Percentiles rank a stretch among this genome's conserved stretches.
Conservation (phyloP, 2,888 invertebrate species). For the Epiblema foenella region DNA sequence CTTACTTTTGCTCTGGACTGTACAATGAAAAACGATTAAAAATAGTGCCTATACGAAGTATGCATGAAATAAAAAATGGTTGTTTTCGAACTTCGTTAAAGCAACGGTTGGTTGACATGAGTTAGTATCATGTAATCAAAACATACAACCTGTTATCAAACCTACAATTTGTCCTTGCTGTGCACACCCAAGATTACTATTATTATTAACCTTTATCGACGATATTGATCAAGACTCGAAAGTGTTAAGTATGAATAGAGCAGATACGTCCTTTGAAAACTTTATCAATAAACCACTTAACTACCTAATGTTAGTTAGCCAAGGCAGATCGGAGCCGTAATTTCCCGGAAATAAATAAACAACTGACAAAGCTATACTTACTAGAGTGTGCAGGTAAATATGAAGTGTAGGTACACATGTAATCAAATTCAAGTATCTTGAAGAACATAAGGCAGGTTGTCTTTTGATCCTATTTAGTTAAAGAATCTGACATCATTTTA, state of each 20-base stretch:
- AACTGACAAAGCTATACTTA: too few species aligned
- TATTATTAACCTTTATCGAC: constrained; percentile 7
- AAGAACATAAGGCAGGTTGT: too few species aligned
- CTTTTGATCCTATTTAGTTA: too few species aligned
- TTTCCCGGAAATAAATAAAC: not conserved
- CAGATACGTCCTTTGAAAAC: constrained; percentile 24
- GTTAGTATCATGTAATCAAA: not conserved
- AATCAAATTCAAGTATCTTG: too few species aligned
- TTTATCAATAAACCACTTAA: constrained; percentile 21
- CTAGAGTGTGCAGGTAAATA: not conserved
- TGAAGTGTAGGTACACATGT: not conserved
- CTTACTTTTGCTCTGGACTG: too few species aligned
- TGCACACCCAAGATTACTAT: not conserved
- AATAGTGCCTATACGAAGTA: too few species aligned
- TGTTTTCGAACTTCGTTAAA: not conserved
- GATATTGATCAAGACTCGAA: constrained; percentile 29
- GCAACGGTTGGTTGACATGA: not conserved
- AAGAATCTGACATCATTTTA: too few species aligned
- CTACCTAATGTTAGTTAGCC: not conserved
- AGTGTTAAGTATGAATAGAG: constrained; percentile 27
- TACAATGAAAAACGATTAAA: too few species aligned
- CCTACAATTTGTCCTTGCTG: not conserved
- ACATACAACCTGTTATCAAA: not conserved
- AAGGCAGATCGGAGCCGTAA: not conserved
- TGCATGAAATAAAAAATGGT: too few species aligned